Conservation (phyloP, 2,797 vertebrate genomes). For the Acanthurus leucopareius region DNA sequence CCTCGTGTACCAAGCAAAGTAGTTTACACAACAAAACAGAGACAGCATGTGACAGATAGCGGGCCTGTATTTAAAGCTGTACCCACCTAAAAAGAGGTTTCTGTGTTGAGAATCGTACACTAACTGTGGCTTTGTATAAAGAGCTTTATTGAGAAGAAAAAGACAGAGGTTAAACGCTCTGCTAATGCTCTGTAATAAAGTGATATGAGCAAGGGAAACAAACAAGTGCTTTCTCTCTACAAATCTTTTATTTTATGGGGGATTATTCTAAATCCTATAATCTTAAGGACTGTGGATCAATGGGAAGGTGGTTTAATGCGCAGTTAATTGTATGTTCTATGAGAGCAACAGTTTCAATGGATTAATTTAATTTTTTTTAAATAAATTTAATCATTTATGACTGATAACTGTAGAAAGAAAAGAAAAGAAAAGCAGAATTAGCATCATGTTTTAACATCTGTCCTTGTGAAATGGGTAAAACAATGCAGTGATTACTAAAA, state of each 20-base stretch:
- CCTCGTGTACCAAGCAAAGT: not conserved
- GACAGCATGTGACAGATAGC: not conserved
- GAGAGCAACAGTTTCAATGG: not conserved
- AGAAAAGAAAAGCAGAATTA: not conserved
- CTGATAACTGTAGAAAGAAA: not conserved
- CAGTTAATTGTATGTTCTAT: not conserved
- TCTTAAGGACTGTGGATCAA: conserved; percentile 10
- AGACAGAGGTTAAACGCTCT: not conserved
- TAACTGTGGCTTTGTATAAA: not conserved
- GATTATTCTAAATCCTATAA: conserved; percentile 33
- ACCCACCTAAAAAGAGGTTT: not conserved
- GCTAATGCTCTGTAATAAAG: conserved; percentile 13
- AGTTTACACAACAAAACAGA: conserved; percentile 25
- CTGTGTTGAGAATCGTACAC: not conserved
- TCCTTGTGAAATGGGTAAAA: not conserved
- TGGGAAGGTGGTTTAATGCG: not conserved
- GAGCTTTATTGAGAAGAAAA: conserved; percentile 3
- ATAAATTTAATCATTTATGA: not conserved
- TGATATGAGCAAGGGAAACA: conserved; percentile 5
- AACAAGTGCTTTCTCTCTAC: conserved; percentile 8
- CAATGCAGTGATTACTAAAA: too few species aligned
- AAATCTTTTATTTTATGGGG: conserved; percentile 27
- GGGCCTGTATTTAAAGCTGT: not conserved
- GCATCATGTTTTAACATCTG: not conserved
- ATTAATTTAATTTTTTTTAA: not conserved